Evolutionary conservation across 2,888 invertebrate genomes (phyloP), one percentile per base, ranked within the genome.

Genomic region (Yponomeuta cagnagella): DNA sequence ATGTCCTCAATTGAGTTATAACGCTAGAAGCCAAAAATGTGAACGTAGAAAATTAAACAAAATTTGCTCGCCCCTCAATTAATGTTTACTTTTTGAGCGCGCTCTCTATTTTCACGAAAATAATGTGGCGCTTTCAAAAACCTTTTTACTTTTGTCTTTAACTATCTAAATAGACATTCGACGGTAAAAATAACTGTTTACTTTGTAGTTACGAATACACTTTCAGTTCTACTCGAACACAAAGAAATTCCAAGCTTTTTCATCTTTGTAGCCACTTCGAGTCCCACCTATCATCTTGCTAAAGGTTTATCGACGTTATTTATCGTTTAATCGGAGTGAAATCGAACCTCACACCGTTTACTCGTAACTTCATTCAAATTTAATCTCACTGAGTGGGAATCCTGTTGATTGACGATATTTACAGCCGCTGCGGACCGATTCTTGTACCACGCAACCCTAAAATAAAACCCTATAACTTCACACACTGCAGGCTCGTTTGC

Each of bases 1-100:
- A 90, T 88, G 86, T 80, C 76, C 77, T 82, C 82, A 80, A 87
- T 90, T 89, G 87, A 90, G 83, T 88, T 87, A 89, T 84, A 77
- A 82, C 80, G 76, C 74, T 43, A 66, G 71, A 77, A 74, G 78
- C 78, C 76, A 78, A 82, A 85, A 84, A 81, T 82, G 79, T 78
- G 77, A 80, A 82, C 83, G 82, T 79, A 75, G 80, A 81, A 83
- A 86, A 84, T 70, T 33, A 70, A 70, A 70, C 63, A 6, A 31
- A 33, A 43, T 37, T 58, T 15, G 48, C 48, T 30, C 68, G 33
- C 33, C 10, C 65, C 33, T 33, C 48, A 68, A 68, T 68, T 33
- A n/a, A 68, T 68, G n/a, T 68, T 68, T 58, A 15, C 52, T 58
- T 58, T 58, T 58, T 12, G 52, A 0, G 52, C 52, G 15, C 52